Base-by-base conservation (phyloP, 2,113 vertebrate genomes). In the Nerophis ophidion region DNA sequence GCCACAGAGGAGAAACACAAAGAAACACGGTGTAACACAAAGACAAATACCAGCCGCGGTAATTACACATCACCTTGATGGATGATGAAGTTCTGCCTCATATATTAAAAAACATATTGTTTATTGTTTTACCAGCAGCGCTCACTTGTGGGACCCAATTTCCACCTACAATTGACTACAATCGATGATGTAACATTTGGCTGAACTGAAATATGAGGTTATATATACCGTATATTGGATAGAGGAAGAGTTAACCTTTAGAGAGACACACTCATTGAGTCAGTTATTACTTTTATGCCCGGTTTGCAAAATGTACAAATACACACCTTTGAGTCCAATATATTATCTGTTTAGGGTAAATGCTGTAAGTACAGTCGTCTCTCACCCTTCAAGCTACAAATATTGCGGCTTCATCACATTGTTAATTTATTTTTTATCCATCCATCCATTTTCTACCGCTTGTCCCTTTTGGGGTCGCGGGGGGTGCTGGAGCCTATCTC, bases 31-130 rank as follows among this genome's bases (percentile, higher is more conserved):
- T 12, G 38, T n/a, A 45, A 11, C 54, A 44, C 42, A 53, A 36
- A 66, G 60, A 62, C 12, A 65, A 26, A 66, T 59, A 26, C 17
- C 48, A 65, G 54, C 40, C 48, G 47, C 47, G 68, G 61, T 78
- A 70, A 66, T 80, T 59, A 63, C 64, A 72, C 15, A 49, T 5
- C n/a, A 70, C 38, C 38, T 40, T 40, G 8, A 40, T 9, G 11
- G 40, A 53, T 38, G 7, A 17, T 59, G 48, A 51, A 38, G 9
- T 26, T 26, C 13, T 8, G 26, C 44, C 7, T 34, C 7, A 33
- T 52, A 13, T 34, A 34, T 13, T 34, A 34, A 52, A 52, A 34
- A 52, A 34, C 50, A 14, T 6, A 2, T 17, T 48, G 9, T 45
- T 47, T 52, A 15, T 35, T 15, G 8, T 35, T 52, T 4, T n/a